Evolutionary conservation across 2,113 vertebrate genomes (phyloP).

Genomic region (Bubo blakistoni): DNA sequence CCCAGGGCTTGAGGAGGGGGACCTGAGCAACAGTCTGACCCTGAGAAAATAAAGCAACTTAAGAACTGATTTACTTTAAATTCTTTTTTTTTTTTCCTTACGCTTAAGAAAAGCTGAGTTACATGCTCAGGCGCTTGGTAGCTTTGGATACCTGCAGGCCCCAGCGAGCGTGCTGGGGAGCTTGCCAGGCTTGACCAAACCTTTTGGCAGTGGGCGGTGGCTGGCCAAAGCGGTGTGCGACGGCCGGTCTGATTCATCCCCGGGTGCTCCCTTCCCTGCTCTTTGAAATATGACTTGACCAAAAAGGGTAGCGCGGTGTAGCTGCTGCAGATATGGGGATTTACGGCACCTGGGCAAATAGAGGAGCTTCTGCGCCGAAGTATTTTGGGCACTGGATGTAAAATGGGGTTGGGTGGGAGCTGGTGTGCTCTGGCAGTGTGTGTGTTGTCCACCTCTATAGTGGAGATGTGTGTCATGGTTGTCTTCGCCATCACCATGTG

Average conservation of each 20-base stretch:
- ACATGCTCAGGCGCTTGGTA: rapidly evolving
- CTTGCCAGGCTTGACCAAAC: neutral
- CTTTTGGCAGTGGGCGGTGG: neutral
- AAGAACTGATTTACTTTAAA: neutral
- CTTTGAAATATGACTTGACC: neutral
- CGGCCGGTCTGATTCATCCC: neutral
- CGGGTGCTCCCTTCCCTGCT: neutral
- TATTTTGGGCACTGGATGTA: neutral
- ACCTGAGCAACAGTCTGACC: neutral
- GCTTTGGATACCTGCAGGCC: neutral
- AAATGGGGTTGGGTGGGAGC: neutral
- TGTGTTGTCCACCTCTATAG: neutral
- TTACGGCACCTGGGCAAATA: neutral
- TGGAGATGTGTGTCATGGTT: rapidly evolving
- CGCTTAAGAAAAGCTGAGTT: neutral
- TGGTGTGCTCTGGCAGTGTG: rapidly evolving
- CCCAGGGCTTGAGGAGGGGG: neutral
- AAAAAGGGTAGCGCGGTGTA: neutral
- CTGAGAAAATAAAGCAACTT: neutral
- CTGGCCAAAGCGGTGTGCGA: rapidly evolving
- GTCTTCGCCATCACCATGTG: rapidly evolving
- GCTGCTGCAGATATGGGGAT: neutral
- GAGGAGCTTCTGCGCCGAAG: neutral
- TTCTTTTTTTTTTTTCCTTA: too few species aligned
- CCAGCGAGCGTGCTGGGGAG: neutral